Conservation (phyloP, 2,113 vertebrate genomes). For the Sarotherodon lohbergeri region DNA sequence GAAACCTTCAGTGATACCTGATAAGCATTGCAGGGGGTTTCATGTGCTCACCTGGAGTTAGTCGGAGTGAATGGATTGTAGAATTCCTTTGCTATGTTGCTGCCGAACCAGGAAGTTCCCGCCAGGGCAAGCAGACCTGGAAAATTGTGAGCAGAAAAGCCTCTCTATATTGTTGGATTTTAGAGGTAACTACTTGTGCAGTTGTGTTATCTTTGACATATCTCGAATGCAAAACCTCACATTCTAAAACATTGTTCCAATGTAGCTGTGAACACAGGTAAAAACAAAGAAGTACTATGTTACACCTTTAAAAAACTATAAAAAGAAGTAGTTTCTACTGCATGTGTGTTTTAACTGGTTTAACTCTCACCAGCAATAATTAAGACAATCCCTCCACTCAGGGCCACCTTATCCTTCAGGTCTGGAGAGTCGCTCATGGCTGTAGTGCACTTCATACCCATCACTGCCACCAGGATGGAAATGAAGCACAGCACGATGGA, state of each 20-base stretch:
- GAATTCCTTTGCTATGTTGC: conserved; percentile 82
- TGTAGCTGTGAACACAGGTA: neutral
- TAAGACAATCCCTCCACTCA: conserved; percentile 81
- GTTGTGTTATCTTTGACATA: neutral
- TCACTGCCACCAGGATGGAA: conserved; percentile 68
- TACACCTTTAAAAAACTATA: neutral
- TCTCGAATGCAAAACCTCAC: neutral
- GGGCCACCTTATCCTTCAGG: conserved; percentile 85
- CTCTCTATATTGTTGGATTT: too few species aligned
- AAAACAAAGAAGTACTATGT: neutral
- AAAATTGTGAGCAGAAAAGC: neutral
- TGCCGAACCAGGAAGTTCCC: conserved; percentile 87
- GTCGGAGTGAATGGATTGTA: conserved; percentile 85
- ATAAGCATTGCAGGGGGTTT: neutral
- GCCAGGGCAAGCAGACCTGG: conserved; percentile 81
- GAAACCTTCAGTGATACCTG: neutral
- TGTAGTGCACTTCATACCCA: conserved; percentile 92
- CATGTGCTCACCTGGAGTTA: conserved; percentile 80
- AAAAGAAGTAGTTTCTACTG: neutral
- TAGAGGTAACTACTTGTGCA: neutral
- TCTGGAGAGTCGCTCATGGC: conserved; percentile 78
- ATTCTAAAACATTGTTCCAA: neutral
- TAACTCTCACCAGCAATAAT: conserved; percentile 78
- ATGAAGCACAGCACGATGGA: conserved; percentile 78
- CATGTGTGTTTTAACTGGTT: neutral